Base-by-base conservation (phyloP, 37 sponge, comb jelly and placozoan species). In the Amphimedon queenslandica region DNA sequence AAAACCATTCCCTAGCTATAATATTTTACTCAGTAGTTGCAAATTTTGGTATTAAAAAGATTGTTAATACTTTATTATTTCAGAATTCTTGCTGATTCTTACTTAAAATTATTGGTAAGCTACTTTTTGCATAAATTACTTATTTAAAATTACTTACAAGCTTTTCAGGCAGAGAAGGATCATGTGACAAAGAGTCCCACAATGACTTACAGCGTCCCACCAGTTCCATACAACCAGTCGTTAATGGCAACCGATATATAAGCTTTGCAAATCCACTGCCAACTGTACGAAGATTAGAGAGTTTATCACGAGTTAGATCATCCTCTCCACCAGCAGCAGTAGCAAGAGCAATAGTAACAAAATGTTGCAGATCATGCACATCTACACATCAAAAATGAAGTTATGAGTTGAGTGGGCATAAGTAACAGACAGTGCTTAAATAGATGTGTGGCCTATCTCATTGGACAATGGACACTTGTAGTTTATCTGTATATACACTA, bases 251-350 rank as follows among this genome's bases (percentile, higher is more conserved):
- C 1, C 65, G 64, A 70, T 71, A 87, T 27, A 87, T 87, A 23
- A 87, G 81, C 24, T 81, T 53, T 4, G 64, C 70, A 70, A 39
- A 87, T 6, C 81, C 77, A 71, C 67, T 80, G 8, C 77, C 87
- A 53, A 87, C 87, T 28, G 67, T 87, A 21, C 74, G 57, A 35
- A 87, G 43, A 32, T 64, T 37, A n/a, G 87, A 87, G 55, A 87
- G 81, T 53, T 57, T 80, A 41, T 87, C 87, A 71, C 66, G 67
- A 4, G 76, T 63, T 32, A 64, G 42, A 30, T 75, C 87, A 41
- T 65, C 81, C 65, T 87, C 87, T 67, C 85, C 85, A 28, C 74
- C 74, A 76, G 87, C 81, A 33, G 81, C 64, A 1, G 87, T 87
- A 31, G 80, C 76, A 18, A 84, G 74, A 31, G 85, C 73, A 37